phyloP scores from a whole-genome alignment of 2,113 vertebrate species.

The Archocentrus centrarchus region DNA sequence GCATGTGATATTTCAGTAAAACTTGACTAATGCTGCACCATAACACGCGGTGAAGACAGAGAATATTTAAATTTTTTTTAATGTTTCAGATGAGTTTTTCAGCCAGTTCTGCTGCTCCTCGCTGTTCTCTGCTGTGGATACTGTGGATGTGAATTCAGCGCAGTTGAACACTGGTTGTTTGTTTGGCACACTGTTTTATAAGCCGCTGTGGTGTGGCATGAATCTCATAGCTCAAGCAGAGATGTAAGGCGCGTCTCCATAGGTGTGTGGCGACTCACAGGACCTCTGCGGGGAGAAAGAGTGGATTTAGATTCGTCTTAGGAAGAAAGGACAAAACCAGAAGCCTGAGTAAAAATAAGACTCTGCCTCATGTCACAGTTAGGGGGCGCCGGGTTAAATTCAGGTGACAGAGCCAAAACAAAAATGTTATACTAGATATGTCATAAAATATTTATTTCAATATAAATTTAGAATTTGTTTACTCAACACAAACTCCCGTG shows the following conservation, averaged over 20 bases:
- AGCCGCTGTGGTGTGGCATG: conserved; percentile 56
- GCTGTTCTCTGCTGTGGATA: conserved; percentile 36
- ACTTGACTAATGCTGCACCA: conserved; percentile 72
- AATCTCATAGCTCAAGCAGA: conserved; percentile 59
- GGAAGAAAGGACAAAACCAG: background rate
- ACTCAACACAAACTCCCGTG: too few relatives aligned
- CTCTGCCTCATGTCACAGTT: background rate
- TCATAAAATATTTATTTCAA: too few relatives aligned
- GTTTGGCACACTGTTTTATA: conserved; percentile 71
- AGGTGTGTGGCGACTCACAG: conserved; percentile 70
- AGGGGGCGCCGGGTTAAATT: background rate
- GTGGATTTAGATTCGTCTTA: too few relatives aligned
- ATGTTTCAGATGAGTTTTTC: conserved; percentile 45
- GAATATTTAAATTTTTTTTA: conserved; percentile 54
- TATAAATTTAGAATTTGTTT: too few relatives aligned
- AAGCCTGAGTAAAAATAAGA: background rate
- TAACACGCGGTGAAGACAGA: conserved; percentile 70
- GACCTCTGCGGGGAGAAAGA: conserved; percentile 71
- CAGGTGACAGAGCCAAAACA: background rate
- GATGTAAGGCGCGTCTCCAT: conserved; percentile 57
- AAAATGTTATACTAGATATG: too few relatives aligned
- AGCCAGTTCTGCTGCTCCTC: conserved; percentile 35
- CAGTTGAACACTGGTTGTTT: conserved; percentile 52
- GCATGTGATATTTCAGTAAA: conserved; percentile 71
- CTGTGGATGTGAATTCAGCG: conserved; percentile 44